Percentiles rank a stretch among this genome's conserved stretches.
These are phyloP conservation scores for Silvanus unidentatus DNA, from an alignment of 2,888 invertebrate species.

Conservation along the genomic window DNA sequence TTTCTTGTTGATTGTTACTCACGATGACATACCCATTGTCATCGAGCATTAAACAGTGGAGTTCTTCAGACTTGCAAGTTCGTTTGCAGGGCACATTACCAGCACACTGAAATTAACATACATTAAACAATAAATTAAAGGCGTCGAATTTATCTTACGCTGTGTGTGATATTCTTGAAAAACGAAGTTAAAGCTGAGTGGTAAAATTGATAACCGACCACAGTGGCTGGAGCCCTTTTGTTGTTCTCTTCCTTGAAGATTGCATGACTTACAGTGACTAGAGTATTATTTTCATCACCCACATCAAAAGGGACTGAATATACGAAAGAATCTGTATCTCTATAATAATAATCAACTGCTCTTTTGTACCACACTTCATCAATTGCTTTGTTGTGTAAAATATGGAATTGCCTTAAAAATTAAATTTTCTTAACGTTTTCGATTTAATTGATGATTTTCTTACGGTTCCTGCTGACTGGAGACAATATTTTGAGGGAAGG, in stretches of 20 bases:
- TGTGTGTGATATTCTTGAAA: conserved; percentile 77
- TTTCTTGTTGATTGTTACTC: conserved; percentile 55
- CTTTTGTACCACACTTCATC: conserved; percentile 87
- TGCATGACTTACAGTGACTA: conserved; percentile 83
- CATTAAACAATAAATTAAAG: no score
- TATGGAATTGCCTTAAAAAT: conserved; percentile 62
- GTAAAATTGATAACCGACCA: conserved; percentile 77
- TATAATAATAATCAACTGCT: conserved; percentile 79
- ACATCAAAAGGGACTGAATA: conserved; percentile 70
- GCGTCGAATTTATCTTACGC: no score
- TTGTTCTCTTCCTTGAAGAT: conserved; percentile 56
- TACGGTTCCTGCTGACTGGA: conserved; percentile 36
- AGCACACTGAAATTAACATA: conserved; percentile 30
- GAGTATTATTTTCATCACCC: conserved; percentile 52
- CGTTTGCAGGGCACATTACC: conserved; percentile 48
- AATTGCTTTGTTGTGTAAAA: conserved; percentile 68
- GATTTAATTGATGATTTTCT: background rate
- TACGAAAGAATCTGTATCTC: conserved; percentile 73
- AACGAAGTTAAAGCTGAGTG: conserved; percentile 70
- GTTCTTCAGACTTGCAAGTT: conserved; percentile 60
- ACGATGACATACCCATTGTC: conserved; percentile 83
- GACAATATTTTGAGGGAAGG: conserved; percentile 56
- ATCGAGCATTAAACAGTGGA: conserved; percentile 81
- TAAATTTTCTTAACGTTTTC: no score
- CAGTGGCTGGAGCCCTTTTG: conserved; percentile 60